phyloP scores from a whole-genome alignment of 2,888 invertebrate genomes.

The Agriopis marginaria region DNA sequence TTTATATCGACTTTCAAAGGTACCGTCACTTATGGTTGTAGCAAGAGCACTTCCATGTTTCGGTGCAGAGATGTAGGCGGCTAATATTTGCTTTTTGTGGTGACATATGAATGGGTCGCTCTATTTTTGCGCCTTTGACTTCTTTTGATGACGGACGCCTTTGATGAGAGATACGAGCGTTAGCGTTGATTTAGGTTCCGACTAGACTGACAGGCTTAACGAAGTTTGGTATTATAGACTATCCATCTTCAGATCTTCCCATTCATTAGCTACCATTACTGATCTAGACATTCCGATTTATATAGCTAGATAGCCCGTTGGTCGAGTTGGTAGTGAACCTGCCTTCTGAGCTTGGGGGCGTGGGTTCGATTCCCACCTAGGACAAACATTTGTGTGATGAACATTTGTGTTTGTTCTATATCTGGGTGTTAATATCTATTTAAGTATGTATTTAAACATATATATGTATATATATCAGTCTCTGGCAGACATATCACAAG shows the following conservation, averaged over 20 bases:
- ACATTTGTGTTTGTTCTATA: no score
- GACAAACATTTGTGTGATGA: no score
- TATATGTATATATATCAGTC: no score
- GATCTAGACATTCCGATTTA: not conserved
- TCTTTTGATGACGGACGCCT: constrained; percentile 29
- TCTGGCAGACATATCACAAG: no score
- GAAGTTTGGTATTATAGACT: constrained; percentile 3
- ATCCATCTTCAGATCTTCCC: not conserved
- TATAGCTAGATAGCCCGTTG: no score
- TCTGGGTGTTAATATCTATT: no score
- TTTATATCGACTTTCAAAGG: constrained; percentile 15
- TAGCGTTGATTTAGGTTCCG: constrained; percentile 18
- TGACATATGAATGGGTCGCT: constrained; percentile 30
- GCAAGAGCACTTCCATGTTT: constrained; percentile 4
- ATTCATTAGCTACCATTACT: not conserved
- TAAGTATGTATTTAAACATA: no score
- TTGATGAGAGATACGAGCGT: constrained; percentile 21
- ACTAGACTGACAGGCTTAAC: constrained; percentile 20
- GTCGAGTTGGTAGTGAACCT: no score
- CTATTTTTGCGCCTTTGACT: constrained; percentile 30
- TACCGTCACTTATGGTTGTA: constrained; percentile 4
- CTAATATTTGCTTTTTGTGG: constrained; percentile 30
- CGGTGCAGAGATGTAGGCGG: constrained; percentile 1
- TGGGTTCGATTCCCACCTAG: no score
- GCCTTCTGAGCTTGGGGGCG: no score